phyloP scores from a whole-genome alignment of 1,140 invertebrate species.

The Stegodyphus mimosarum region DNA sequence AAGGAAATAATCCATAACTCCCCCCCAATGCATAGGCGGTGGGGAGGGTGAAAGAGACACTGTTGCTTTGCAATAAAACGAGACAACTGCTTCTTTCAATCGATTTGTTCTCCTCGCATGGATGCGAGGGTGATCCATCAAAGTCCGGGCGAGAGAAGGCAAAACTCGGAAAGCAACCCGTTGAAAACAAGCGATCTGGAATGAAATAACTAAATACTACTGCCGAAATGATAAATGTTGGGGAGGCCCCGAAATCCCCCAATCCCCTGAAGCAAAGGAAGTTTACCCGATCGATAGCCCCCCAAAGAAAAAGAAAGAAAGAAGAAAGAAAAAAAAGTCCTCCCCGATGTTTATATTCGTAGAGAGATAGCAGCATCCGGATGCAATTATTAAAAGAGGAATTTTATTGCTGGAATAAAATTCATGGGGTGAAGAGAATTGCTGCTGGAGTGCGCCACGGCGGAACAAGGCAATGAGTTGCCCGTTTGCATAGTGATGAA shows the following conservation, averaged over 20 bases:
- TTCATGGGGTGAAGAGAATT: constrained; percentile 36
- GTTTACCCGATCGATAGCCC: not conserved
- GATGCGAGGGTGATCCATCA: too few species aligned
- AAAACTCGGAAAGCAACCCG: not conserved
- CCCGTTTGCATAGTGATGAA: constrained; percentile 35
- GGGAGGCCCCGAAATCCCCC: not conserved
- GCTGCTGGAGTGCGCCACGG: too few species aligned
- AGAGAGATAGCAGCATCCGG: not conserved
- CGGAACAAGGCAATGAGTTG: not conserved
- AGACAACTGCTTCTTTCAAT: too few species aligned
- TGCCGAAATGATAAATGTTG: constrained; percentile 38
- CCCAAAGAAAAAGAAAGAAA: too few species aligned
- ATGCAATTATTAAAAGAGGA: constrained; percentile 44
- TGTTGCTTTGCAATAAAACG: too few species aligned
- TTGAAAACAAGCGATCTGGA: constrained; percentile 36
- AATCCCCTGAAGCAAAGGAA: not conserved
- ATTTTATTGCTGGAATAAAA: constrained; percentile 42
- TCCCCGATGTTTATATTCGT: too few species aligned
- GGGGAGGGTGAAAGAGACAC: too few species aligned
- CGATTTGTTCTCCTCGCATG: too few species aligned
- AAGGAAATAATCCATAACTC: too few species aligned
- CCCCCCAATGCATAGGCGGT: too few species aligned
- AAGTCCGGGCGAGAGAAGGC: too few species aligned
- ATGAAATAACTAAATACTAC: constrained; percentile 41
- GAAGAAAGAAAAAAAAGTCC: too few species aligned